Evolutionary conservation across 92 coral and sea anemone species (phyloP).

Genomic region (Palythoa grandiflora): DNA sequence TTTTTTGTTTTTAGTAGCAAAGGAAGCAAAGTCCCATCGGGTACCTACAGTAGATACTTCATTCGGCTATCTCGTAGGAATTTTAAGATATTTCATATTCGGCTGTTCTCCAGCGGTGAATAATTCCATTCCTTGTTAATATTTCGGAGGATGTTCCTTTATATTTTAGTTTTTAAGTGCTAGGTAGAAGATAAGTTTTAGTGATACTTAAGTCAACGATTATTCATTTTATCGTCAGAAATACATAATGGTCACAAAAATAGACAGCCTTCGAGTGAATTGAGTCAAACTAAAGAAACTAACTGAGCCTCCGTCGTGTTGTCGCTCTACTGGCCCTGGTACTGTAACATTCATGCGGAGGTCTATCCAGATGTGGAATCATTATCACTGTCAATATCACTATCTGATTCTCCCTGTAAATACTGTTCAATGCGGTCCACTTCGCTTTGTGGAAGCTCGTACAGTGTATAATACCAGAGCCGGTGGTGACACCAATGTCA

Average conservation of each 20-base stretch:
- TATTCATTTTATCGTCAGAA: conserved; percentile 35
- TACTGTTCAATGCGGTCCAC: conserved; percentile 56
- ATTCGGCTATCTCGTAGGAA: too few species aligned
- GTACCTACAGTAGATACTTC: too few species aligned
- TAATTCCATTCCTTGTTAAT: too few species aligned
- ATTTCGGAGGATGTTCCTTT: too few species aligned
- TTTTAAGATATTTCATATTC: too few species aligned
- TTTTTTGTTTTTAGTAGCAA: neutral
- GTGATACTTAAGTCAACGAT: conserved; percentile 53
- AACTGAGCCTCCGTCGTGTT: conserved; percentile 41
- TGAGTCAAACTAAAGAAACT: conserved; percentile 38
- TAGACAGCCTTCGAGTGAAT: conserved; percentile 46
- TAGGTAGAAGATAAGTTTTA: conserved; percentile 49
- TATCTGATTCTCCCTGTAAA: conserved; percentile 55
- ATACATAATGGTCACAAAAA: conserved; percentile 56
- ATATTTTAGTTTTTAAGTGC: conserved; percentile 56
- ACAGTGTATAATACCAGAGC: conserved; percentile 41
- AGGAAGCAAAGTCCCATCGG: too few species aligned
- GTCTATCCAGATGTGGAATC: conserved; percentile 20
- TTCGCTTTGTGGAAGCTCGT: conserved; percentile 61
- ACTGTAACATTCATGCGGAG: conserved; percentile 48
- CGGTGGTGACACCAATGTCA: conserved; percentile 43
- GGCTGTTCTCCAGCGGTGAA: too few species aligned
- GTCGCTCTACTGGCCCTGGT: conserved; percentile 58
- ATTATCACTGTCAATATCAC: conserved; percentile 55